Base-by-base conservation (phyloP, 2,888 invertebrate species). In the Linnaemya vulpina region DNA sequence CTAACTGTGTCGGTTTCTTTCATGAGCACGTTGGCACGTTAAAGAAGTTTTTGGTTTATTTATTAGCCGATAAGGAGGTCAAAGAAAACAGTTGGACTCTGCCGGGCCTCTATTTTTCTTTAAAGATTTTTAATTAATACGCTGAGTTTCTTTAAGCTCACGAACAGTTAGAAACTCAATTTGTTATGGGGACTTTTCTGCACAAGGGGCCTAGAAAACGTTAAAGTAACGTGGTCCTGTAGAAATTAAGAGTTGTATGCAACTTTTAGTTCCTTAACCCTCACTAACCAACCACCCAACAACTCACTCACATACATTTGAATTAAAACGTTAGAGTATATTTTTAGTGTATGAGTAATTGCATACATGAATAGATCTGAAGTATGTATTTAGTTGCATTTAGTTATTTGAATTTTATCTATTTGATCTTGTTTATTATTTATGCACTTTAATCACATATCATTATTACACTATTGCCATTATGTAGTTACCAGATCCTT, bases 401-500 rank as follows among this genome's bases (percentile, higher is more conserved):
- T 35, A 60, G 3, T 51, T 51, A 8, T n/a, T 49, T n/a, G 7
- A 17, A 5, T 49, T 49, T 3, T 11, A 22, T 60, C 40, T 53
- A 17, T 49, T 65, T 71, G 20, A 40, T 75, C 60, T 40, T 9
- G 38, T 51, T 53, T 62, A 75, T 40, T 78, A 20, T 78, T 62
- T 62, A n/a, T 20, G 51, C 65, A 71, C 67, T 40, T 58, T 68
- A 70, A 60, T 65, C 30, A 70, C 25, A 58, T 46, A 65, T 49
- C 63, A 82, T 74, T 62, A 62, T 65, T 71, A 67, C 80, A 80
- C 60, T 74, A 65, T 80, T 80, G 74, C 67, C 58, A 60, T 74
- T 74, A 74, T 80, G 67, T 65, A 98, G 98, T 95, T 99, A 99
- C 96, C 98, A 99, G 95, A 98, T 99, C 94, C 95, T 99, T 94